Evolutionary conservation across 2,888 invertebrate genomes (phyloP).

Genomic region (Acrobasis consociella): DNA sequence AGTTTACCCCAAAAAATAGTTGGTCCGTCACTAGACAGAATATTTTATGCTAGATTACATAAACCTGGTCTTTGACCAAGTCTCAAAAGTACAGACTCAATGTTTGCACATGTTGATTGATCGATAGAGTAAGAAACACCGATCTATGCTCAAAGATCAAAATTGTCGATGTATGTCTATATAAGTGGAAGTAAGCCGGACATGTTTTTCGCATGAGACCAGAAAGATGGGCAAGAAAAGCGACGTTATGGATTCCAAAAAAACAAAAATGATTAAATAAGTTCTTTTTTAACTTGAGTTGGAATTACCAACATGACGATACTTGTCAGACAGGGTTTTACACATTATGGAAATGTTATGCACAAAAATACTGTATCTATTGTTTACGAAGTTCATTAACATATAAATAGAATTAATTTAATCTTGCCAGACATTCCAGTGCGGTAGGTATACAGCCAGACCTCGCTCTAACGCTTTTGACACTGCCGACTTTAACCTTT

Average conservation of each 20-base stretch:
- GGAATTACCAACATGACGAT: background rate
- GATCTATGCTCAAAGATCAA: too few relatives aligned
- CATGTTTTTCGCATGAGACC: too few relatives aligned
- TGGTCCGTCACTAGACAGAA: background rate
- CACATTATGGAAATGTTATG: background rate
- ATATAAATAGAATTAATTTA: conserved; percentile 7
- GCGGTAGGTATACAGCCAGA: background rate
- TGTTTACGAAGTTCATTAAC: conserved; percentile 1
- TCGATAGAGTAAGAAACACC: too few relatives aligned
- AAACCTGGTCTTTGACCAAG: too few relatives aligned
- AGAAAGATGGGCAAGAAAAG: too few relatives aligned
- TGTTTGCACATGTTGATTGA: too few relatives aligned
- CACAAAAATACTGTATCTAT: conserved; percentile 2
- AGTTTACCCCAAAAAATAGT: too few relatives aligned
- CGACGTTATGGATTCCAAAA: too few relatives aligned
- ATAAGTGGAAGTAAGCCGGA: too few relatives aligned
- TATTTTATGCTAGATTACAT: background rate
- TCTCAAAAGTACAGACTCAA: too few relatives aligned
- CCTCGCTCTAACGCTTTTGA: conserved; percentile 20
- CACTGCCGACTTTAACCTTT: conserved; percentile 27
- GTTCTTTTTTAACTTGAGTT: background rate
- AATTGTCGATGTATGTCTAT: too few relatives aligned
- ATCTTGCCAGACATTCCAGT: conserved; percentile 11
- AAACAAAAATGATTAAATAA: background rate
- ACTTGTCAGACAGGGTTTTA: background rate